Evolutionary conservation across 2,797 vertebrate species (phyloP).

Genomic region (Staurois parvus): DNA sequence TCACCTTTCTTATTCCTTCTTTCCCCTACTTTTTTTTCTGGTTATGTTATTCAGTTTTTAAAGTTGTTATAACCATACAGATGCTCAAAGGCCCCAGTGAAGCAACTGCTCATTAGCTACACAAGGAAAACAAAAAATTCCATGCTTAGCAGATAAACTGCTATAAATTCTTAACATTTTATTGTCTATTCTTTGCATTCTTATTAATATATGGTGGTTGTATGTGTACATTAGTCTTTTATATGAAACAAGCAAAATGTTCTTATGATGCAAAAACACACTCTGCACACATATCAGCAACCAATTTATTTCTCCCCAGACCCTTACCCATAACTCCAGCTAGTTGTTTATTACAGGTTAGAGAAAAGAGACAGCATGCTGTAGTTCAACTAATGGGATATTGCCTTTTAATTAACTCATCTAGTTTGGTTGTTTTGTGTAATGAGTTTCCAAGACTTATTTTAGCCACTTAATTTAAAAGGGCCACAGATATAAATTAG

Average conservation of each 20-base stretch:
- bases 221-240: not conserved
- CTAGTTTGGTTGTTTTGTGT: constrained; percentile 50
- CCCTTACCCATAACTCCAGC: constrained; percentile 17
- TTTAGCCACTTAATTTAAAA: constrained; percentile 57
- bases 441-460: constrained; percentile 58
- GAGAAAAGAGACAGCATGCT: constrained; percentile 14
- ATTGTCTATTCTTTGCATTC: not conserved
- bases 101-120: not conserved
- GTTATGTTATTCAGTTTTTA: too few relatives aligned
- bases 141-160: not conserved
- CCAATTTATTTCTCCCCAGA: constrained; percentile 26
- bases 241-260: not conserved
- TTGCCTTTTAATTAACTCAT: constrained; percentile 60
- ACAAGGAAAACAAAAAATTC: not conserved
- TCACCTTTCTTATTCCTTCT: too few relatives aligned
- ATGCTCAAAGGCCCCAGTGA: not conserved
- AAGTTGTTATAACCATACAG: not conserved
- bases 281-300: not conserved
- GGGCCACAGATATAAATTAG: constrained; percentile 56
- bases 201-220: not conserved
- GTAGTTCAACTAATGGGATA: constrained; percentile 42
- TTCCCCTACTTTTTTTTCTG: too few relatives aligned
- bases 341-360: constrained; percentile 52
- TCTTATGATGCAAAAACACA: not conserved
- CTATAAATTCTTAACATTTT: not conserved